phyloP scores from a whole-genome alignment of 2,888 invertebrate genomes.

The Phania funesta region DNA sequence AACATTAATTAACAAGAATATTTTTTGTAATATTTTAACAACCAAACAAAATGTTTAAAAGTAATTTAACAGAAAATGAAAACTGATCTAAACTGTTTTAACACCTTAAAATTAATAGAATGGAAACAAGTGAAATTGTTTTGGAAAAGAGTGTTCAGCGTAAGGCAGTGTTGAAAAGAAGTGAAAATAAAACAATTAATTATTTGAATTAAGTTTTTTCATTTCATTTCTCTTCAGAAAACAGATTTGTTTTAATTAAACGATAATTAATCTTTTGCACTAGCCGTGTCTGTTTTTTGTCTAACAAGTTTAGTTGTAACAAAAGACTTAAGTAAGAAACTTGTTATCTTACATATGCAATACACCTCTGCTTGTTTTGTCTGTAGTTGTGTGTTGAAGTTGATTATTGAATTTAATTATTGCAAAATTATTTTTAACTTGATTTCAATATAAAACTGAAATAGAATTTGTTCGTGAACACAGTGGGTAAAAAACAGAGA shows the following conservation, averaged over 20 bases:
- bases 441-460: not conserved
- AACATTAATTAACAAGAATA: conserved; percentile 56
- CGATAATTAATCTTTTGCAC: conserved; percentile 44
- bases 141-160: not conserved
- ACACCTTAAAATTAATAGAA: conserved; percentile 17
- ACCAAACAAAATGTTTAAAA: conserved; percentile 7
- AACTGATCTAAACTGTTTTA: conserved; percentile 12
- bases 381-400: not conserved
- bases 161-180: not conserved
- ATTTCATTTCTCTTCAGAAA: not conserved
- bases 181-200: conserved; percentile 29
- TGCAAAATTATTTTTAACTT: conserved; percentile 28
- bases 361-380: conserved; percentile 20
- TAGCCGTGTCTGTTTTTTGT: conserved; percentile 5
- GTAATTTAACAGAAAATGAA: not conserved
- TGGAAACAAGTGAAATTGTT: conserved; percentile 45
- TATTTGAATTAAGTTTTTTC: conserved; percentile 1
- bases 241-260: conserved; percentile 46
- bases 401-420: conserved; percentile 40
- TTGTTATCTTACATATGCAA: conserved; percentile 29
- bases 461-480: not conserved
- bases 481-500: not conserved
- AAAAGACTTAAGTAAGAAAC: conserved; percentile 65
- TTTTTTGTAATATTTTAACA: not conserved
- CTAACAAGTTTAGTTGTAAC: conserved; percentile 12